These are phyloP conservation scores for Danio kyathit DNA, from an alignment of 2,797 vertebrate species.

Conservation along the genomic window DNA sequence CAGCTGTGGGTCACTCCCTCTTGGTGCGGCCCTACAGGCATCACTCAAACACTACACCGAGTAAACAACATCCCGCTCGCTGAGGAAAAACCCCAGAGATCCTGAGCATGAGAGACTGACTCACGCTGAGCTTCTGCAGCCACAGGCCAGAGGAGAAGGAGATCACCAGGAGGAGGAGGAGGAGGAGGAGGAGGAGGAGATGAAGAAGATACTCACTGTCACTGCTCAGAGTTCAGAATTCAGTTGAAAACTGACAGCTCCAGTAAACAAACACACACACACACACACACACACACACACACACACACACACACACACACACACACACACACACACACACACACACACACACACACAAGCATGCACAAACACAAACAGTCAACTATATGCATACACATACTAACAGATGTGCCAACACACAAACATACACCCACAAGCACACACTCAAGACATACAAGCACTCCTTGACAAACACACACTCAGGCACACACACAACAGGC, in stretches of 20 bases:
- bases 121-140: neutral
- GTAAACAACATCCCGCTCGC: constrained; percentile 22
- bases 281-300: neutral
- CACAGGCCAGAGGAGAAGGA: constrained; percentile 32
- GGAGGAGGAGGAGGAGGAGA: no score
- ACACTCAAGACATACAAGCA: no score
- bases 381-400: no score
- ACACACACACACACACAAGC: no score
- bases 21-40: neutral
- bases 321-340: no score
- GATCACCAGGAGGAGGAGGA: constrained; percentile 1
- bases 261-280: neutral
- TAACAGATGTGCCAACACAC: no score
- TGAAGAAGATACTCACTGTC: no score
- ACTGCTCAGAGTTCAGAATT: constrained; percentile 25
- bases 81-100: constrained; percentile 17
- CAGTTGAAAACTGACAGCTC: neutral
- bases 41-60: constrained; percentile 29
- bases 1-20: constrained; percentile 7
- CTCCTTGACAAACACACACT: no score
- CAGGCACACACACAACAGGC: no score
- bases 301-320: neutral
- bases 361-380: no score
- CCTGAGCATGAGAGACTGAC: neutral
- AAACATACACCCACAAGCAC: no score